Percentiles rank a stretch among this genome's conserved stretches.
Evolutionary conservation across 2,888 invertebrate genomes (phyloP).

Genomic region (Chrysodeixis includens): DNA sequence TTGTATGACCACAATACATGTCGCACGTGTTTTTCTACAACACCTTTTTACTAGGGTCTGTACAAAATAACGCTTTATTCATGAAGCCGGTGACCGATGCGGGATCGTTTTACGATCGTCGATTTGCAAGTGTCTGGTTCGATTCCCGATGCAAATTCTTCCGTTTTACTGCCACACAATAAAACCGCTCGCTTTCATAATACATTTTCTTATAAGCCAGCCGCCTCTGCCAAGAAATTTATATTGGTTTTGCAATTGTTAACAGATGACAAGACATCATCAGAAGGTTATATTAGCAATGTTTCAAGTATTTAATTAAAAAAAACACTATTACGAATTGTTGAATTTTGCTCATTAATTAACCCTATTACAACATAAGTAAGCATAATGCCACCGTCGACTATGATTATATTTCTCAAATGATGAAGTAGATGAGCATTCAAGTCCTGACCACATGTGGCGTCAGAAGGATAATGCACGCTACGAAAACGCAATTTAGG

Average conservation of each 20-base stretch:
- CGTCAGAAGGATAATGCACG: slow-evolving; percentile 65
- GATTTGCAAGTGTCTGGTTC: slow-evolving; percentile 81
- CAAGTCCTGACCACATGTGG: slow-evolving; percentile 65
- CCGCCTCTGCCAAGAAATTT: slow-evolving; percentile 69
- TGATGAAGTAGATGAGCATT: slow-evolving; percentile 42
- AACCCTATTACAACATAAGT: slow-evolving; percentile 12
- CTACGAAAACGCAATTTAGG: slow-evolving; percentile 65
- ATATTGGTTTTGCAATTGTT: slow-evolving; percentile 72
- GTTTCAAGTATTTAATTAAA: neutral
- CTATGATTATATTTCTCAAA: slow-evolving; percentile 35
- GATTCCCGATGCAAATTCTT: slow-evolving; percentile 81
- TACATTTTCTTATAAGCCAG: slow-evolving; percentile 73
- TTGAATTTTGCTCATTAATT: too few relatives aligned
- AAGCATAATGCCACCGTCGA: slow-evolving; percentile 12
- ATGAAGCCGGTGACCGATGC: slow-evolving; percentile 76
- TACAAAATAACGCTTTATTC: slow-evolving; percentile 73
- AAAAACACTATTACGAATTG: too few relatives aligned
- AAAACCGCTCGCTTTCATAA: slow-evolving; percentile 79
- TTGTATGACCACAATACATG: slow-evolving; percentile 18
- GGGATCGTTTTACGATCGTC: slow-evolving; percentile 83
- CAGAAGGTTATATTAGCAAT: slow-evolving; percentile 42
- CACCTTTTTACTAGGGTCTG: slow-evolving; percentile 34
- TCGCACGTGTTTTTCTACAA: slow-evolving; percentile 26
- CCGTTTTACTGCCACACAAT: slow-evolving; percentile 78
- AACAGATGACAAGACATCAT: slow-evolving; percentile 65